Base-by-base conservation (phyloP, 2,888 invertebrate genomes). In the Drosophila pseudotakahashii region DNA sequence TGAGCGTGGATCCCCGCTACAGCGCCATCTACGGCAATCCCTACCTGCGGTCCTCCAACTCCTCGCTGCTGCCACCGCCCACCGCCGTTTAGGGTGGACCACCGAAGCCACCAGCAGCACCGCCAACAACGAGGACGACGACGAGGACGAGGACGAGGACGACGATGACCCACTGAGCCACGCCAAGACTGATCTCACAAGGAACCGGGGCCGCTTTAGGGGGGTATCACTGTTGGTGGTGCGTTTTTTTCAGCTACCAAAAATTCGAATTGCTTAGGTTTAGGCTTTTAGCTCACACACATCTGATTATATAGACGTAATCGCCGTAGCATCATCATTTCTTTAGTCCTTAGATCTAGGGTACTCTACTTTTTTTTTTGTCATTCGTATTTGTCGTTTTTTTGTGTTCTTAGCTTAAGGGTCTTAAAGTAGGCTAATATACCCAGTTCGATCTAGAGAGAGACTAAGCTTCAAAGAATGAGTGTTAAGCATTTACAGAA, bases 21-120 rank as follows among this genome's bases (percentile, higher is more conserved):
- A 97, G 97, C 57, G 97, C 98, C 50, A 96, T 96, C 9, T 98
- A 98, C 89, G 96, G 97, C 55, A 98, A 98, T 92, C 97, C 97
- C 0, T 97, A 97, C 91, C 93, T 97, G 77, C 93, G 97, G 88
- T 94, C 94, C 73, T 94, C 94, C 16, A 94, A 94, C 74, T 93
- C 92, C 45, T 92, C 91, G 45, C 89, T 92, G 78, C 93, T 93
- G 91, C 94, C 93, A 89, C 94, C 93, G 78, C 94, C 93, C 89
- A 96, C 95, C 54, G 92, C 92, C 42, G 92, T 92, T 62, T 91
- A 92, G 68, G 14, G 42, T 42, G 42, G 42, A 42, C 19, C 42
- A 42, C 19, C 11, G 6, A 6, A 3, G 14, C 7, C 14, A 9
- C 16, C 7, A 30, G 6, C 19, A 11, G 3, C 30, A 30, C 26